phyloP scores from a whole-genome alignment of 2,888 invertebrate genomes.

The Podabrus alpinus region DNA sequence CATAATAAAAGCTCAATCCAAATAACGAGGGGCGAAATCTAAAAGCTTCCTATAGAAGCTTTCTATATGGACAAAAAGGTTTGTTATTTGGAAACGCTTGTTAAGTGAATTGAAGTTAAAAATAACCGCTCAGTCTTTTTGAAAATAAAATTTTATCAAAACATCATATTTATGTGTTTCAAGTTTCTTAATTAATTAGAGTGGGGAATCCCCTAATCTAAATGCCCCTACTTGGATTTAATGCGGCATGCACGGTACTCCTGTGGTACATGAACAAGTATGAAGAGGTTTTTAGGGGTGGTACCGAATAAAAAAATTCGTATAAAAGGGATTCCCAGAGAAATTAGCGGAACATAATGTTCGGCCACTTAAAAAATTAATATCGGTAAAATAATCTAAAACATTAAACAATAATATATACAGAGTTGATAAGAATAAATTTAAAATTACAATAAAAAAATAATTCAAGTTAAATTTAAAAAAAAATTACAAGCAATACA shows the following conservation, averaged over 20 bases:
- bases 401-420: neutral
- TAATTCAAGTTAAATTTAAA: neutral
- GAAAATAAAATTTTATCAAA: neutral
- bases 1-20: neutral
- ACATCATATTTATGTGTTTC: neutral
- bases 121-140: neutral
- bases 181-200: neutral
- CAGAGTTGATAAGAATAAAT: neutral
- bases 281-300: neutral
- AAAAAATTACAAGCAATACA: neutral
- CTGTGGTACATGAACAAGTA: neutral
- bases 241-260: neutral
- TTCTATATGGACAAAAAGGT: neutral
- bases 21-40: neutral
- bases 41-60: neutral
- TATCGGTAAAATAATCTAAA: neutral
- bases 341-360: neutral
- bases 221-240: neutral
- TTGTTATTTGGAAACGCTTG: neutral
- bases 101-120: neutral
- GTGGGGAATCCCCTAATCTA: neutral
- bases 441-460: neutral
- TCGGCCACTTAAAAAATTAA: neutral
- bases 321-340: too few relatives aligned
- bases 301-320: too few relatives aligned